These are phyloP conservation scores for Chelonus formosanus DNA, from an alignment of 2,888 invertebrate genomes.

Conservation along the genomic window DNA sequence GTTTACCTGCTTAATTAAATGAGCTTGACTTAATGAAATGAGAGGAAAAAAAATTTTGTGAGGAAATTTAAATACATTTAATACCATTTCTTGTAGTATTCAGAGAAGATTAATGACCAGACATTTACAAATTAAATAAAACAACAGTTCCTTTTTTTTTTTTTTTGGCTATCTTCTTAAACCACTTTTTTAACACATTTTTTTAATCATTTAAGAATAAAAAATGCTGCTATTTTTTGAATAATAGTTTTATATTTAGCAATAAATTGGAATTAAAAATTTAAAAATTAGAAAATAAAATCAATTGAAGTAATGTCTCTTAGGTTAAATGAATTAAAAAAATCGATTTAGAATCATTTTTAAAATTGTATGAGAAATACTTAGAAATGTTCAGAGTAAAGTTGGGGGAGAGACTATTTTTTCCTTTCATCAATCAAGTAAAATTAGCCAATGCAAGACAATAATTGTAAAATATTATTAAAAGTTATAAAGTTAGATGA, in stretches of 20 bases:
- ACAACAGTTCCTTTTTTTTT: conserved; percentile 5
- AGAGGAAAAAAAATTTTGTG: not conserved
- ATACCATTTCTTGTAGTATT: conserved; percentile 4
- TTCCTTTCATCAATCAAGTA: no score
- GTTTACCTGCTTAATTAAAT: not conserved
- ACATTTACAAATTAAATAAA: conserved; percentile 11
- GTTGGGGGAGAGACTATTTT: no score
- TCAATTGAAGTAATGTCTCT: no score
- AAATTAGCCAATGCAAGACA: no score
- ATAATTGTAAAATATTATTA: no score
- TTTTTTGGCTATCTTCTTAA: not conserved
- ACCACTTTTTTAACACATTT: conserved; percentile 2
- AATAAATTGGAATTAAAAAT: not conserved
- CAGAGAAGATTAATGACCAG: not conserved
- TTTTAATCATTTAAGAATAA: conserved; percentile 11
- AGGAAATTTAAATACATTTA: conserved; percentile 10
- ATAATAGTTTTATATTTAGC: no score
- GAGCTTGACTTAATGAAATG: not conserved
- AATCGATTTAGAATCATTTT: no score
- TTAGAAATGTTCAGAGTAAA: no score
- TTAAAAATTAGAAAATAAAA: no score
- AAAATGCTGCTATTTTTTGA: not conserved
- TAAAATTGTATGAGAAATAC: no score
- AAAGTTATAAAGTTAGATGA: no score
- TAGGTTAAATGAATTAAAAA: no score